These are phyloP conservation scores for Oxystoma pomonae DNA, from an alignment of 2,888 invertebrate species.

Conservation along the genomic window DNA sequence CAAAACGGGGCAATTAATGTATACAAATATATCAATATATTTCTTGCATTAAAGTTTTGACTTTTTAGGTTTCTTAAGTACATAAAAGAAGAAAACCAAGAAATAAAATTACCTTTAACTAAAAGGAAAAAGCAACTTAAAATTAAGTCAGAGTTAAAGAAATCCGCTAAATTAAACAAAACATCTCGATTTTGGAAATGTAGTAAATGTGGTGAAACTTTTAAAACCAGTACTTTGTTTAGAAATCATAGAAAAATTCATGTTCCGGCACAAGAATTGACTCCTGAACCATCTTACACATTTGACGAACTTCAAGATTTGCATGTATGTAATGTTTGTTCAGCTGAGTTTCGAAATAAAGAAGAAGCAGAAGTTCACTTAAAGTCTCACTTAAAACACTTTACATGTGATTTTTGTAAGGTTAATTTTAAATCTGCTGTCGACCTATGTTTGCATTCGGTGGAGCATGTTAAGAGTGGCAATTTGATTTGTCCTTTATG, in stretches of 20 bases:
- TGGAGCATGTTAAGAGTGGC: conserved; percentile 6
- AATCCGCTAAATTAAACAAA: not conserved
- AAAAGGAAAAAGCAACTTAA: too few relatives aligned
- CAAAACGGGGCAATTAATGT: too few relatives aligned
- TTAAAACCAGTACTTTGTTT: not conserved
- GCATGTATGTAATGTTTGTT: not conserved
- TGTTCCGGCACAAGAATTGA: not conserved
- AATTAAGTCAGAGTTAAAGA: too few relatives aligned
- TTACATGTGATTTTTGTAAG: not conserved
- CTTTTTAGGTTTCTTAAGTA: too few relatives aligned
- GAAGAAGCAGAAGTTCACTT: not conserved
- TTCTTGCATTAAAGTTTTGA: too few relatives aligned
- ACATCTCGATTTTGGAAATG: not conserved
- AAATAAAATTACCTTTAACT: too few relatives aligned
- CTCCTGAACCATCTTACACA: not conserved
- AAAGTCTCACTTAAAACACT: not conserved
- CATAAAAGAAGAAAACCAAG: too few relatives aligned
- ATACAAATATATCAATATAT: too few relatives aligned
- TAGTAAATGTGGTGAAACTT: not conserved
- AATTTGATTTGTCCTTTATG: conserved; percentile 17
- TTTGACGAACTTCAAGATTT: not conserved
- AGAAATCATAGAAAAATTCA: conserved; percentile 10
- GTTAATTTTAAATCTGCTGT: conserved; percentile 7
- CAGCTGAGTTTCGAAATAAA: not conserved
- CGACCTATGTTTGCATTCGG: conserved; percentile 10